These are phyloP conservation scores for Buathra laborator DNA, from an alignment of 2,888 invertebrate genomes.

Conservation along the genomic window DNA sequence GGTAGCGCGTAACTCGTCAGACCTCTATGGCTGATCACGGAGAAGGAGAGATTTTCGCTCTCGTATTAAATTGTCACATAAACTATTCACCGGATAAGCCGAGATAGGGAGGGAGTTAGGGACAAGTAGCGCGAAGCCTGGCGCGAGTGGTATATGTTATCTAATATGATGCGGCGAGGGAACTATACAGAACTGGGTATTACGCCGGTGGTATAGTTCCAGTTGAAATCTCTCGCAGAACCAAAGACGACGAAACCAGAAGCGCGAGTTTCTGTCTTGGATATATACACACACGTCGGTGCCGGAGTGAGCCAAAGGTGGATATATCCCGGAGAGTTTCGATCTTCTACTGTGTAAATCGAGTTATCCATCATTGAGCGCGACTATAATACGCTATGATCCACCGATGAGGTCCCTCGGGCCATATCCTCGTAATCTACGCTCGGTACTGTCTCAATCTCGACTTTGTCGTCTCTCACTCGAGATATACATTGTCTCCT, in stretches of 20 bases:
- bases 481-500: too few species aligned
- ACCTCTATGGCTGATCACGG: background rate
- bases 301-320: background rate
- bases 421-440: background rate
- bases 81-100: constrained; percentile 33
- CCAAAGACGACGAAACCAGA: constrained; percentile 9
- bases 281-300: background rate
- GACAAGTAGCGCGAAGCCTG: background rate
- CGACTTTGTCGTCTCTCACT: background rate
- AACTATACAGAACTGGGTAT: background rate
- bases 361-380: constrained; percentile 37
- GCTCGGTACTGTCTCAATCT: background rate
- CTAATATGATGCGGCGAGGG: constrained; percentile 15
- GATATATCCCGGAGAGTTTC: constrained; percentile 7
- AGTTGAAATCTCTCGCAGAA: background rate
- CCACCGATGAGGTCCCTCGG: background rate
- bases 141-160: constrained; percentile 17
- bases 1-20: constrained; percentile 6
- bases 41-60: background rate
- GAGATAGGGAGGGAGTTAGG: constrained; percentile 2
- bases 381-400: constrained; percentile 10
- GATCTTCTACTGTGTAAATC: constrained; percentile 27
- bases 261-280: background rate
- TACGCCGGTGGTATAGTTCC: background rate
- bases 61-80: constrained; percentile 33